Conservation (phyloP, 2,797 vertebrate genomes). For the Peromyscus nudipes region DNA sequence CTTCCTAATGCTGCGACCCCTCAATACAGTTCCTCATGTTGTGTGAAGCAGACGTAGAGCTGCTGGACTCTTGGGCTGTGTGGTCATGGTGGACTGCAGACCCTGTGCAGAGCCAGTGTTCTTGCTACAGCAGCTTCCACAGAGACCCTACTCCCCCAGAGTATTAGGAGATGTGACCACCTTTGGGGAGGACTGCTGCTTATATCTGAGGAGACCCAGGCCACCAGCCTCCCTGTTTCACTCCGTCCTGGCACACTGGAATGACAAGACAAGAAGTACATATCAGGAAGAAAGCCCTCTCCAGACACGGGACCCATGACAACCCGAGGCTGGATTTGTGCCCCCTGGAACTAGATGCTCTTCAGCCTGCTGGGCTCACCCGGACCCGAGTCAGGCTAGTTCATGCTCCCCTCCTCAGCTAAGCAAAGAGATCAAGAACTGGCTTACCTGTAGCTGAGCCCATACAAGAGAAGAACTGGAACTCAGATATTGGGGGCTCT, state of each 20-base stretch:
- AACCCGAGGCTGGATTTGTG: not conserved
- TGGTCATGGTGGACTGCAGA: not conserved
- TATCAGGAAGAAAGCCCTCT: not conserved
- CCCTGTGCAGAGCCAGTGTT: not conserved
- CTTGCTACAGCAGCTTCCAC: not conserved
- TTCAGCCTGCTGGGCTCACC: not conserved
- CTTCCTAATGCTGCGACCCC: not conserved
- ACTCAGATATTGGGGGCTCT: not conserved
- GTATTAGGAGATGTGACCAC: not conserved
- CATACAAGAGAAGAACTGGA: not conserved
- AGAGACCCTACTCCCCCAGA: not conserved
- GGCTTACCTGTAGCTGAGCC: not conserved
- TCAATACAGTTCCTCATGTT: not conserved
- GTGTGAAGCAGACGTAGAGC: not conserved
- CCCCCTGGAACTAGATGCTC: not conserved
- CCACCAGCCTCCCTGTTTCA: not conserved
- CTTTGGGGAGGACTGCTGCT: not conserved
- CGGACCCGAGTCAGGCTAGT: too few relatives aligned
- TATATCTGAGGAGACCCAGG: not conserved
- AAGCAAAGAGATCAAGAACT: not conserved
- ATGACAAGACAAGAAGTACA: not conserved
- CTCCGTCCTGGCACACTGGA: not conserved
- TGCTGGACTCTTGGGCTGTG: too few relatives aligned
- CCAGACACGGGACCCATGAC: too few relatives aligned
- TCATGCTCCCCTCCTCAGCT: not conserved